Percentiles rank a stretch among this genome's conserved stretches.
Conservation (phyloP, 2,113 vertebrate species). For the Pycnonotus jocosus region DNA sequence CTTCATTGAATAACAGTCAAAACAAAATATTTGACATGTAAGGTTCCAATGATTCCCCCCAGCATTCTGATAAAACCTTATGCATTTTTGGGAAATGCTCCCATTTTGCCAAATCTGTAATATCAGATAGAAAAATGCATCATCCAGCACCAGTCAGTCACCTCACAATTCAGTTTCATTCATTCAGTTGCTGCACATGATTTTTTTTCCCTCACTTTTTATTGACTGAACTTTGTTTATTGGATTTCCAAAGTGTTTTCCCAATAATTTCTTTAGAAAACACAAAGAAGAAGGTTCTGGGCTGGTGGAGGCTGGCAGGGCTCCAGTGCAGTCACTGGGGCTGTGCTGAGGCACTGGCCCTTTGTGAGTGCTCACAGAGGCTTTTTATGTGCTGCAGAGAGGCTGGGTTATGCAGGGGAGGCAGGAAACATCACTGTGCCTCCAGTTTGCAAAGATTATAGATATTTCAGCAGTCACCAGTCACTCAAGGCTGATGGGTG, state of each 20-base stretch:
- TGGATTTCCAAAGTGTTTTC: conserved; percentile 40
- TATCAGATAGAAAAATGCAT: not conserved
- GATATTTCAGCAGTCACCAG: not conserved
- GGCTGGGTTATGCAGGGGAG: not conserved
- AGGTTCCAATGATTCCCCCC: not conserved
- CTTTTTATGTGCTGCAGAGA: conserved; percentile 47
- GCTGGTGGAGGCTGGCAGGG: conserved; percentile 32
- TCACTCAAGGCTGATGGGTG: not conserved
- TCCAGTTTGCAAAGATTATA: not conserved
- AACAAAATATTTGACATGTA: not conserved
- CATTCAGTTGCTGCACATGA: not conserved
- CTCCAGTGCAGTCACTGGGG: not conserved
- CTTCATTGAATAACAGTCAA: not conserved
- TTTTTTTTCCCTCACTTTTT: not conserved
- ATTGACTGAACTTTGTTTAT: conserved; percentile 9
- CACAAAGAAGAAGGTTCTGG: not conserved
- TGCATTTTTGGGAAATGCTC: not conserved
- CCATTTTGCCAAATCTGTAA: not conserved
- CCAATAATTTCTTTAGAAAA: conserved; percentile 39
- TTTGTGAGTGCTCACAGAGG: conserved; percentile 50
- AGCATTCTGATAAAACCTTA: not conserved
- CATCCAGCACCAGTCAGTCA: not conserved
- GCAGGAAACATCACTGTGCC: not conserved
- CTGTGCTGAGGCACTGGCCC: conserved; percentile 40
- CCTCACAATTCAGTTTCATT: not conserved